Evolutionary conservation across 2,888 invertebrate genomes (phyloP).

Genomic region (Patella ulyssiponensis): DNA sequence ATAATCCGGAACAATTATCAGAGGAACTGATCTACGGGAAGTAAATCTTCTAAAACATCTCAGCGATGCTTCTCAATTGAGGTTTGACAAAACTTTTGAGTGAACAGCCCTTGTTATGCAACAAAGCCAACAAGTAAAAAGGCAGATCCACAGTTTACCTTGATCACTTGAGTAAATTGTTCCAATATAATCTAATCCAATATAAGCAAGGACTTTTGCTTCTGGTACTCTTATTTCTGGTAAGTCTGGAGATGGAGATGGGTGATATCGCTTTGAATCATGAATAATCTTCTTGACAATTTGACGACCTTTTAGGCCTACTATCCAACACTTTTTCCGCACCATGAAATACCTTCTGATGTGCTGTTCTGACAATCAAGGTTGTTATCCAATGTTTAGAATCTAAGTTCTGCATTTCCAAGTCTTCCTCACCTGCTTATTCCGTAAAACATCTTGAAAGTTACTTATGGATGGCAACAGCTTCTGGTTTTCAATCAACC

Average conservation of each 20-base stretch:
- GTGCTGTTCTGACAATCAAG: too few species aligned
- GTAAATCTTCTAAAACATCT: conserved; percentile 21
- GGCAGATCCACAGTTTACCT: conserved; percentile 2
- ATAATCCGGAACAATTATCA: conserved; percentile 17
- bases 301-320: too few species aligned
- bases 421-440: too few species aligned
- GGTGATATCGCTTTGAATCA: too few species aligned
- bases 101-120: conserved; percentile 15
- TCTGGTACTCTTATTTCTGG: too few species aligned
- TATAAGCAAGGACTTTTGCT: too few species aligned
- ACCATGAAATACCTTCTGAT: neutral
- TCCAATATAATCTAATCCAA: too few species aligned
- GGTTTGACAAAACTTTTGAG: conserved; percentile 5
- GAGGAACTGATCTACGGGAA: conserved; percentile 2
- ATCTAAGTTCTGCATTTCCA: neutral
- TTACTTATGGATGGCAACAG: too few species aligned
- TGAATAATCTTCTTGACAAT: too few species aligned
- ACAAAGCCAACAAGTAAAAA: conserved; percentile 21
- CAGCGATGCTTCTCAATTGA: conserved; percentile 11
- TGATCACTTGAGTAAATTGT: conserved; percentile 2
- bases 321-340: neutral
- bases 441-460: too few species aligned
- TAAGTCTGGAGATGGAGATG: too few species aligned
- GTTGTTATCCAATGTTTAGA: neutral
- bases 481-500: too few species aligned